phyloP scores from a whole-genome alignment of 2,888 invertebrate species.

The Lasioglossum calceatum region DNA sequence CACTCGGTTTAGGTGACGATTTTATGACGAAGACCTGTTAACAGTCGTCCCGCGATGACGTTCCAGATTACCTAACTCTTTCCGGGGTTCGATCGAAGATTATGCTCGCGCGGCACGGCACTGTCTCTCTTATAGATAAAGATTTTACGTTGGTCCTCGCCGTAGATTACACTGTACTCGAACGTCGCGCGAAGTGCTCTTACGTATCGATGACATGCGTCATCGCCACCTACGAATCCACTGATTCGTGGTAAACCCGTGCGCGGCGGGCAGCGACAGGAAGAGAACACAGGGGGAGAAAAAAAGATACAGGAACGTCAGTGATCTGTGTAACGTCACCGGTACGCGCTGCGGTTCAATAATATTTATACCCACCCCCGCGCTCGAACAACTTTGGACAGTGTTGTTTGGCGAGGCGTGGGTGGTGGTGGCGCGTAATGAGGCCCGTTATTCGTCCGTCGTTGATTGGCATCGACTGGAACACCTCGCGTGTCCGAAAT shows the following conservation, averaged over 20 bases:
- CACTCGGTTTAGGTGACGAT: constrained; percentile 36
- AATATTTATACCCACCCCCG: constrained; percentile 56
- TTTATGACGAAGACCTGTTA: constrained; percentile 44
- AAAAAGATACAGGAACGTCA: constrained; percentile 25
- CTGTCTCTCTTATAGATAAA: constrained; percentile 17
- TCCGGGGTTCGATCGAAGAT: constrained; percentile 36
- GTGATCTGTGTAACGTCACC: constrained; percentile 54
- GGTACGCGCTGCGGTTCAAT: constrained; percentile 33
- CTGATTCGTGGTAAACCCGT: constrained; percentile 36
- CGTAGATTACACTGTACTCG: constrained; percentile 41
- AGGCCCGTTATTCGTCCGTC: constrained; percentile 1
- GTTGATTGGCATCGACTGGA: constrained; percentile 26
- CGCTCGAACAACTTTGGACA: constrained; percentile 16
- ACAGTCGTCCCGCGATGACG: constrained; percentile 28
- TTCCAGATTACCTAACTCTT: constrained; percentile 42
- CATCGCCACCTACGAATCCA: constrained; percentile 41
- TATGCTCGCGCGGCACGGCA: constrained; percentile 9
- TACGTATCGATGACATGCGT: constrained; percentile 52
- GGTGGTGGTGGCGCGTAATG: constrained; percentile 34
- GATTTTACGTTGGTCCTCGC: constrained; percentile 21
- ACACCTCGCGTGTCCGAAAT: not conserved
- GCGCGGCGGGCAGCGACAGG: not conserved
- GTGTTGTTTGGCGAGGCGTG: constrained; percentile 47
- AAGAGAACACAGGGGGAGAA: not conserved
- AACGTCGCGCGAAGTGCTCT: constrained; percentile 41